Conservation (phyloP, 2,888 invertebrate species). For the Amphipyra berbera region DNA sequence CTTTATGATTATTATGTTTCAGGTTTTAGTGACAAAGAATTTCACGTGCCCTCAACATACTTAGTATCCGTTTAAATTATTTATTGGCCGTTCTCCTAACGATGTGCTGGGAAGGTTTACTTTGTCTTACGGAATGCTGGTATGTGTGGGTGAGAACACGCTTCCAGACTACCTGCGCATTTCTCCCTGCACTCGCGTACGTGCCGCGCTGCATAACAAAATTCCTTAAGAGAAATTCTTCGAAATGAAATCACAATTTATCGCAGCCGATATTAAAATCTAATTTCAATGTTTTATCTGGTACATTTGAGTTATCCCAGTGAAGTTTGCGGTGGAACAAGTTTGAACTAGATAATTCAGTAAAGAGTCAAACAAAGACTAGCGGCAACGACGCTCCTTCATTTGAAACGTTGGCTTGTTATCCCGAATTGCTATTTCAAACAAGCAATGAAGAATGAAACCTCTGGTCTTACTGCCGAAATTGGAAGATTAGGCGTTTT, state of each 20-base stretch:
- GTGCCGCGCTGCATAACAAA: slow-evolving; percentile 8
- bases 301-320: slow-evolving; percentile 22
- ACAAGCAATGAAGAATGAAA: slow-evolving; percentile 44
- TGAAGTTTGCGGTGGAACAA: slow-evolving; percentile 43
- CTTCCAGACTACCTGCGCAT: not conserved
- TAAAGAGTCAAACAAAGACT: slow-evolving; percentile 42
- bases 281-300: slow-evolving; percentile 31
- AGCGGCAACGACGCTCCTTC: slow-evolving; percentile 29
- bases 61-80: not conserved
- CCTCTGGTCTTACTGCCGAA: slow-evolving; percentile 15
- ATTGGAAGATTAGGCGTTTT: slow-evolving; percentile 36
- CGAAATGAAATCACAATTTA: slow-evolving; percentile 29
- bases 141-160: slow-evolving; percentile 3
- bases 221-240: slow-evolving; percentile 19
- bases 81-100: not conserved
- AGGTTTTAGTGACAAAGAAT: not conserved
- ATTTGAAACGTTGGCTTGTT: slow-evolving; percentile 53
- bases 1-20: slow-evolving; percentile 2
- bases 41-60: not conserved
- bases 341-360: slow-evolving; percentile 38
- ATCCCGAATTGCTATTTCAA: slow-evolving; percentile 46
- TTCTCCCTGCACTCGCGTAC: not conserved
- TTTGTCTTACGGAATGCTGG: slow-evolving; percentile 8
- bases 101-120: slow-evolving; percentile 2
- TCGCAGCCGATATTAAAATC: slow-evolving; percentile 13